phyloP scores from a whole-genome alignment of 2,797 vertebrate genomes.

The Tympanoctomys barrerae region DNA sequence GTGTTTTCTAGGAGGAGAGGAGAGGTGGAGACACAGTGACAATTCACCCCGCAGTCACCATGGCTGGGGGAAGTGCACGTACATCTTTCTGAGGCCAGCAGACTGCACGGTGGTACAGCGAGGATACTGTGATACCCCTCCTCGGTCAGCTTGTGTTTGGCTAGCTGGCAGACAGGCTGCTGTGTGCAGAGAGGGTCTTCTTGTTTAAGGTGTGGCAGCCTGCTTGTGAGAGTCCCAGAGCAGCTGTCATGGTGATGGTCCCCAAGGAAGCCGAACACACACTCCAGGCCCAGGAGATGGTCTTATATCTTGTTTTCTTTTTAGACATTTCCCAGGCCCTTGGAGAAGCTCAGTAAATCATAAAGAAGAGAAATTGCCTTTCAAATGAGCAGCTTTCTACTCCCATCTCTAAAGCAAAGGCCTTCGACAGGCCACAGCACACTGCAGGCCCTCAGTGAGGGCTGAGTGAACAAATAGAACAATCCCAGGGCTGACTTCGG shows the following conservation, averaged over 20 bases:
- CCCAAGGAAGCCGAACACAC: neutral
- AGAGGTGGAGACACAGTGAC: neutral
- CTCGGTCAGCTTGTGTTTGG: neutral
- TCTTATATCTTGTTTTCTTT: neutral
- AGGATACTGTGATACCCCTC: neutral
- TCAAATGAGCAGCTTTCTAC: neutral
- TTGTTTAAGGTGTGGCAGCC: neutral
- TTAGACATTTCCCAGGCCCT: neutral
- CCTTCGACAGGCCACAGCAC: neutral
- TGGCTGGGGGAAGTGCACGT: fast-evolving
- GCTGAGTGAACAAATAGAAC: too few species aligned
- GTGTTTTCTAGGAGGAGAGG: neutral
- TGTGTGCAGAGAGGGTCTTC: neutral
- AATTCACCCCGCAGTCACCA: neutral
- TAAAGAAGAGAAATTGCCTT: neutral
- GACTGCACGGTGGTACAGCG: fast-evolving
- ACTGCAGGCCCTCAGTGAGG: neutral
- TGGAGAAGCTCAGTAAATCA: neutral
- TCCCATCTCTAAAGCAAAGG: neutral
- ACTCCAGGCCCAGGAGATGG: neutral
- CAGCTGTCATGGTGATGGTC: neutral
- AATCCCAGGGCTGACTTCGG: neutral
- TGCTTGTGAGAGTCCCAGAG: neutral
- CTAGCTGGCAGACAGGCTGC: neutral
- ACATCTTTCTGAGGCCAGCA: neutral